Evolutionary conservation across 2,797 vertebrate species (phyloP).

Genomic region (Crypturellus tataupa): DNA sequence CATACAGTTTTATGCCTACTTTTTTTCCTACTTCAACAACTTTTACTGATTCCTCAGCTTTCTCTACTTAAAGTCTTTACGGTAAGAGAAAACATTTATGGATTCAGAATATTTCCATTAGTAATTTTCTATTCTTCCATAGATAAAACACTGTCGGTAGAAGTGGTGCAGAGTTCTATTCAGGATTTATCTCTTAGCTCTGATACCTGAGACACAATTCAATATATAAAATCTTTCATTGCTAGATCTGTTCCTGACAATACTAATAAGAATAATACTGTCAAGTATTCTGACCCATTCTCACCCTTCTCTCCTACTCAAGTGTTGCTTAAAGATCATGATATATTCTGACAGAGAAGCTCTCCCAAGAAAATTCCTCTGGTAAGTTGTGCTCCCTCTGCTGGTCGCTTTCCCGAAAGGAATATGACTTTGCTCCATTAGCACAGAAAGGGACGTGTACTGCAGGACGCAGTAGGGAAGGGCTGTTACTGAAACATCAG

Average conservation of each 20-base stretch:
- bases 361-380: background rate
- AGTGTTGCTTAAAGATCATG: background rate
- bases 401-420: background rate
- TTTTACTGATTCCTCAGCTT: background rate
- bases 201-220: background rate
- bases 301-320: background rate
- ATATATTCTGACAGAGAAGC: background rate
- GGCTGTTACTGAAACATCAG: background rate
- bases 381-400: background rate
- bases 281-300: background rate
- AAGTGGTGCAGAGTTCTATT: background rate
- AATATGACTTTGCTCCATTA: background rate
- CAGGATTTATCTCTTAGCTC: background rate
- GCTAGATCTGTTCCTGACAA: background rate
- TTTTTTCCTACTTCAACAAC: background rate
- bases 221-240: background rate
- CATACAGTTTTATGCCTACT: background rate
- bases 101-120: background rate
- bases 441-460: accelerated
- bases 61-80: background rate
- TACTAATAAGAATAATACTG: background rate
- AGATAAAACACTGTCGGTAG: background rate
- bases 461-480: background rate
- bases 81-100: background rate
- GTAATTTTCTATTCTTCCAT: background rate